Evolutionary conservation across 2,888 invertebrate genomes (phyloP), one percentile per base, ranked within the genome.

Genomic region (Rhopalosiphum nymphaeae): DNA sequence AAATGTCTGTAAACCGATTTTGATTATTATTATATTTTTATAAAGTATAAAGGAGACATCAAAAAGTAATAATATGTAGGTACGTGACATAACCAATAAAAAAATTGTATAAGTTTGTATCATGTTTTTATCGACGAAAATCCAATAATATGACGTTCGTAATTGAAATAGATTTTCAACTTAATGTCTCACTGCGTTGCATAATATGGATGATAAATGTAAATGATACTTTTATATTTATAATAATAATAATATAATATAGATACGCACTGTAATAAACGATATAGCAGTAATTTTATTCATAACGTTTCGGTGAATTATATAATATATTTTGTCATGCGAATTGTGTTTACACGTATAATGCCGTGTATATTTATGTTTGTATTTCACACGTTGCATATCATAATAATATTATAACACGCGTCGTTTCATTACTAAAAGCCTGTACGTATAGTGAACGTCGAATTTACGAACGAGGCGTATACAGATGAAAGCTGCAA

Each of bases 281-380:
- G 67, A 67, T n/a, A 67, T 16, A n/a, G 13, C n/a, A 4, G 67
- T 67, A 67, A n/a, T n/a, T 67, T n/a, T 67, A 67, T 67, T 67
- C 67, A 67, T 67, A 67, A 67, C 67, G 67, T 67, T 67, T 67
- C 67, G 67, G n/a, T 16, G n/a, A 67, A n/a, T 67, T 16, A 67
- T 16, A 57, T 26, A 67, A 16, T 67, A 67, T n/a, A 67, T n/a
- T 67, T 67, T 67, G 67, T 67, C n/a, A 67, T 4, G n/a, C 67
- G 67, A 67, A 67, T n/a, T n/a, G n/a, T 67, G 61, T 67, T 67
- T 67, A n/a, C 61, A 67, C n/a, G n/a, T 67, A 53, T 53, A 53
- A 53, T 53, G 21, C 21, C 21, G 16, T 53, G 53, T 61, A 61
- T 67, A 61, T 61, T 67, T 67, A 67, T 67, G 67, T 67, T 67